Evolutionary conservation across 2,888 invertebrate genomes (phyloP).

Genomic region (Tetropium fuscum): DNA sequence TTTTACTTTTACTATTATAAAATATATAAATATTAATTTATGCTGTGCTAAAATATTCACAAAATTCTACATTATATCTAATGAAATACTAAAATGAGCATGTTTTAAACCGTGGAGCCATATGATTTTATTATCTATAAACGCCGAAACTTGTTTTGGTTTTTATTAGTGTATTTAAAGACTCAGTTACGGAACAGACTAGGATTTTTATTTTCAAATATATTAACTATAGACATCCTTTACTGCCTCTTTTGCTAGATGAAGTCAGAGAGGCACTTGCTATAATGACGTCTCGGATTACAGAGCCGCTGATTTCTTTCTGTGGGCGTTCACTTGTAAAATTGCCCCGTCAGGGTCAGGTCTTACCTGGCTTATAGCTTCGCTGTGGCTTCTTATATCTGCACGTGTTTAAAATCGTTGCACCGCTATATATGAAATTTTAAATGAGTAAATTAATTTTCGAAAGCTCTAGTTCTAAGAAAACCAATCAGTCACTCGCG

Average conservation of each 20-base stretch:
- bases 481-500: too few relatives aligned
- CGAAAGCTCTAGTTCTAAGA: neutral
- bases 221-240: conserved; percentile 32
- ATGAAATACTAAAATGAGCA: too few relatives aligned
- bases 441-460: neutral
- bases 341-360: conserved; percentile 59
- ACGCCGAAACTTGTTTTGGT: neutral
- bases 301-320: conserved; percentile 55
- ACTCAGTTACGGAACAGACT: conserved; percentile 7
- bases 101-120: conserved; percentile 10
- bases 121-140: conserved; percentile 1
- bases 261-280: conserved; percentile 34
- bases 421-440: conserved; percentile 9
- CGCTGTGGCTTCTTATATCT: conserved; percentile 35
- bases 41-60: too few relatives aligned
- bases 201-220: conserved; percentile 4
- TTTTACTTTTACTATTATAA: too few relatives aligned
- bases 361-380: conserved; percentile 51
- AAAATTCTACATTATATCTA: too few relatives aligned
- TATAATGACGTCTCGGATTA: conserved; percentile 58
- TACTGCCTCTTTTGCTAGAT: conserved; percentile 15
- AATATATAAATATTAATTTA: too few relatives aligned
- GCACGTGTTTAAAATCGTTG: conserved; percentile 28
- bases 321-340: conserved; percentile 60
- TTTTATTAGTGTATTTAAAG: conserved; percentile 18